These are phyloP conservation scores for Allolobophora icterica DNA, from an alignment of 2,888 invertebrate species.

Conservation along the genomic window DNA sequence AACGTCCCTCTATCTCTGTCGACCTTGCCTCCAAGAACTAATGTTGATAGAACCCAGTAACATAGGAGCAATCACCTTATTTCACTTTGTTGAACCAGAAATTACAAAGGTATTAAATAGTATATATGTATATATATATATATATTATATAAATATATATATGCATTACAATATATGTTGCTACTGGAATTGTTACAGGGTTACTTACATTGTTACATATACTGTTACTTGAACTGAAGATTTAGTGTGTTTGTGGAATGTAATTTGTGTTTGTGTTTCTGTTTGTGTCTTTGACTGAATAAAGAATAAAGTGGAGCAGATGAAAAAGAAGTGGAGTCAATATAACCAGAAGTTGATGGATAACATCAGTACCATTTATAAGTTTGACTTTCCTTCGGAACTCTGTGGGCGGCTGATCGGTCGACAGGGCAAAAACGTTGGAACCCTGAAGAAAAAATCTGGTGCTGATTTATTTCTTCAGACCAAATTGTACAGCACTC, in stretches of 20 bases:
- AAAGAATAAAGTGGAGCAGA: background rate
- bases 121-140: no score
- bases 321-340: background rate
- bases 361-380: conserved; percentile 45
- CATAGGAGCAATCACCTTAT: background rate
- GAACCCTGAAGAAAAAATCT: conserved; percentile 77
- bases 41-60: background rate
- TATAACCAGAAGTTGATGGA: background rate
- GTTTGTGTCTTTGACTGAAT: background rate
- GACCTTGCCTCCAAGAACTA: background rate
- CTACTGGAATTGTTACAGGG: no score
- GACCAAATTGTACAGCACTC: conserved; percentile 76
- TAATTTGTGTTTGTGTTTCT: background rate
- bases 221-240: background rate
- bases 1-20: background rate
- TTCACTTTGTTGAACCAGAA: background rate
- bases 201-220: no score
- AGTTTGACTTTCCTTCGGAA: conserved; percentile 66
- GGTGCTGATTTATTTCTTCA: conserved; percentile 81
- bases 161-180: no score
- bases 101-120: background rate
- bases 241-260: background rate
- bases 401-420: conserved; percentile 88
- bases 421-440: conserved; percentile 80
- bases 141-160: no score